Percentiles rank a stretch among this genome's conserved stretches.
Conservation (phyloP, 2,797 vertebrate genomes). For the Malacoctenus gilli region DNA sequence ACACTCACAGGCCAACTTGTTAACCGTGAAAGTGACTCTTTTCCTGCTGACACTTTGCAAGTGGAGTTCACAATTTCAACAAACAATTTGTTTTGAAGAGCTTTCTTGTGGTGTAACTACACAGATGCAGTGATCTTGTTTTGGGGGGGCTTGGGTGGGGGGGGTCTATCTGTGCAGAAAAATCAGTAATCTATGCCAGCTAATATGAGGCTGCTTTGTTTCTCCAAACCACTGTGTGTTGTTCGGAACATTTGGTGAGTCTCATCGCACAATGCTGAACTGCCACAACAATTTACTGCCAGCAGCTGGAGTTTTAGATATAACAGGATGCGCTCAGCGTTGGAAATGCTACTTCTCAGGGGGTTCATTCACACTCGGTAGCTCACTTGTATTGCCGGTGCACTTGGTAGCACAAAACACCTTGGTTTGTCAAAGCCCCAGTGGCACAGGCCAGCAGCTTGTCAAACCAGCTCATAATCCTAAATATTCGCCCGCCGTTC, state of each 20-base stretch:
- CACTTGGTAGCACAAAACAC: not conserved
- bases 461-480: slow-evolving; percentile 15
- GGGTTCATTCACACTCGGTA: not conserved
- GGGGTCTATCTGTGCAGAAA: not conserved
- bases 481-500: slow-evolving; percentile 18
- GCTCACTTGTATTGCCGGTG: not conserved
- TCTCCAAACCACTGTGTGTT: not conserved
- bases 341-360: not conserved
- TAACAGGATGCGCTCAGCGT: not conserved
- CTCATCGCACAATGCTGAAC: not conserved
- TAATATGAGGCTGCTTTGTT: not conserved
- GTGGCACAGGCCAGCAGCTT: not conserved
- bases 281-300: not conserved
- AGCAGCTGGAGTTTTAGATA: no score
- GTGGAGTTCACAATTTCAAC: not conserved
- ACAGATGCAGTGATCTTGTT: not conserved
- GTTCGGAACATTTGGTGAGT: no score
- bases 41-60: no score
- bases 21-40: not conserved
- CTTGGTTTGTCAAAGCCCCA: no score
- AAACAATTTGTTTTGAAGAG: no score
- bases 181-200: no score
- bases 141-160: not conserved
- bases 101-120: no score
- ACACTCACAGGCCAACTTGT: not conserved